Evolutionary conservation across 2,888 invertebrate species (phyloP).

Genomic region (Thereva unica): DNA sequence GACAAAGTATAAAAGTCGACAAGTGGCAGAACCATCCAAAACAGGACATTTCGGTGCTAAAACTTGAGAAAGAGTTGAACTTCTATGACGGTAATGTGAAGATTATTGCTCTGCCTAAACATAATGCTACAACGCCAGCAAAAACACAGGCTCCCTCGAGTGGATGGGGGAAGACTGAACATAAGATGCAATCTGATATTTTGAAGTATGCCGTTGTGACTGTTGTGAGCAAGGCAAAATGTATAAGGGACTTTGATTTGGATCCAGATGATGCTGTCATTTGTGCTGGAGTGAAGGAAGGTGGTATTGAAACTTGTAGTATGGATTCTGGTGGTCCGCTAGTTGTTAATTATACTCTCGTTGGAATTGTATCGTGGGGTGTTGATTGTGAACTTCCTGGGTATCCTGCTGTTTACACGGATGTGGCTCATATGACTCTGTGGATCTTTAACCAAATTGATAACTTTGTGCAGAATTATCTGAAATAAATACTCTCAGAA

Average conservation of each 20-base stretch:
- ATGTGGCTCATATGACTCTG: neutral
- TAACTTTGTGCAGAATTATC: too few relatives aligned
- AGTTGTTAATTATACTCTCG: conserved; percentile 8
- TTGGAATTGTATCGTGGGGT: conserved; percentile 9
- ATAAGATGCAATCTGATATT: neutral
- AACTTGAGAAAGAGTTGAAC: too few relatives aligned
- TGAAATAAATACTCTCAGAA: too few relatives aligned
- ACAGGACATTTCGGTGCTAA: too few relatives aligned
- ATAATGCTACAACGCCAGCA: too few relatives aligned
- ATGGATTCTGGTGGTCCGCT: conserved; percentile 25
- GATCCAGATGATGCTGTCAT: neutral
- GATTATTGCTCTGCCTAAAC: too few relatives aligned
- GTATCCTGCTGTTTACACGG: conserved; percentile 14
- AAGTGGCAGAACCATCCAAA: neutral
- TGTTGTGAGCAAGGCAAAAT: neutral
- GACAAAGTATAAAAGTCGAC: conserved; percentile 1
- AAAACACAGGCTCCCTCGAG: too few relatives aligned
- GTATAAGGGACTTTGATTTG: neutral
- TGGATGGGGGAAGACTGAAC: too few relatives aligned
- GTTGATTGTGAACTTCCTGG: neutral
- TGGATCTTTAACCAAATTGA: too few relatives aligned
- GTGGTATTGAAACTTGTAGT: conserved; percentile 1
- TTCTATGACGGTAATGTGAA: too few relatives aligned
- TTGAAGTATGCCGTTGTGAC: neutral
- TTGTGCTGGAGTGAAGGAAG: neutral